phyloP scores from a whole-genome alignment of 1,140 invertebrate genomes.

The Physella acuta region DNA sequence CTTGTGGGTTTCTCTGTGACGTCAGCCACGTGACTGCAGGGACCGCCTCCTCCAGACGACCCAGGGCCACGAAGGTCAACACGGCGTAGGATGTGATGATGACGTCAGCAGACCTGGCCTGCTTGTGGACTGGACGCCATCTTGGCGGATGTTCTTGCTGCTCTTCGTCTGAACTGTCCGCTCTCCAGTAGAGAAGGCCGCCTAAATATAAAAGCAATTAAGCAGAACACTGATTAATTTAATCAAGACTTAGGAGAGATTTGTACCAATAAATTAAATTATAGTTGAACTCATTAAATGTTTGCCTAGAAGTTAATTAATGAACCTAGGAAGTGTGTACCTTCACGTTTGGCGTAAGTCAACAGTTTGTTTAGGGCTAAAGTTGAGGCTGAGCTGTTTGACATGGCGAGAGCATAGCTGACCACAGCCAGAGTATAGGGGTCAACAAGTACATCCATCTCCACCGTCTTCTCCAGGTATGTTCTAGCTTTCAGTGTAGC shows the following conservation, averaged over 20 bases:
- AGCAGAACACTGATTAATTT: neutral
- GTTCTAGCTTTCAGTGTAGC: neutral
- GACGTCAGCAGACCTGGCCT: slow-evolving; percentile 72
- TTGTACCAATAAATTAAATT: neutral
- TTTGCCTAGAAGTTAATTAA: neutral
- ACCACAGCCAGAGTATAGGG: slow-evolving; percentile 6
- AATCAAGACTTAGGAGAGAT: neutral
- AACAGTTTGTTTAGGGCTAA: neutral
- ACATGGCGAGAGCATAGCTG: slow-evolving; percentile 11
- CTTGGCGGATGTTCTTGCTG: neutral
- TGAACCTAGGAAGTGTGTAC: neutral
- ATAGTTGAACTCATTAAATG: neutral
- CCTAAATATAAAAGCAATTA: slow-evolving; percentile 44
- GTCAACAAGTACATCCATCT: neutral
- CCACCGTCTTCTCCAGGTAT: slow-evolving; percentile 1
- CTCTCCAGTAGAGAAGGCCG: slow-evolving; percentile 73
- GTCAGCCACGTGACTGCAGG: slow-evolving; percentile 84
- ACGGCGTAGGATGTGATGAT: slow-evolving; percentile 85
- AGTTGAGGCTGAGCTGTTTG: neutral
- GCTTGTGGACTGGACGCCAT: slow-evolving; percentile 41
- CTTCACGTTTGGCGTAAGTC: neutral
- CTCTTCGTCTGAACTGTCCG: slow-evolving; percentile 26
- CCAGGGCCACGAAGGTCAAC: slow-evolving; percentile 63
- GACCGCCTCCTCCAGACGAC: slow-evolving; percentile 62
- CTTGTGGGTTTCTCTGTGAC: slow-evolving; percentile 75